phyloP scores from a whole-genome alignment of 2,113 vertebrate genomes.

The Leucoraja erinaceus region DNA sequence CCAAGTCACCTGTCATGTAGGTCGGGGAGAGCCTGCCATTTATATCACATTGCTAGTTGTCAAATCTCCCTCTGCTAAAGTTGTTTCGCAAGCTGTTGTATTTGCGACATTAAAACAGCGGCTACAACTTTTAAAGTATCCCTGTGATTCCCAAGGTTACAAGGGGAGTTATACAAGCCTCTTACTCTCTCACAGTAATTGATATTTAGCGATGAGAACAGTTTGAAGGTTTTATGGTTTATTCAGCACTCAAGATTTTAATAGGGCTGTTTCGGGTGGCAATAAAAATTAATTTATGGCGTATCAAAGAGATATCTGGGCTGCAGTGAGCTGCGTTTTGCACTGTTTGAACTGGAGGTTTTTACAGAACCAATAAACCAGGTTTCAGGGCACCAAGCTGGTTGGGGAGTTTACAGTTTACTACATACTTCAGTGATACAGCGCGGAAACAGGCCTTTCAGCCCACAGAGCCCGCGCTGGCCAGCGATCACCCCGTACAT shows the following conservation, averaged over 20 bases:
- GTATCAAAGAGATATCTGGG: background rate
- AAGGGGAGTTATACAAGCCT: background rate
- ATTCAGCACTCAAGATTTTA: background rate
- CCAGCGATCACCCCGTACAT: no score
- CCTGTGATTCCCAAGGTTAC: background rate
- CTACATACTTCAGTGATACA: no score
- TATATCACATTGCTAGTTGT: background rate
- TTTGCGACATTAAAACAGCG: background rate
- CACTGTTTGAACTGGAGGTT: background rate
- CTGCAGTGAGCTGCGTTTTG: background rate
- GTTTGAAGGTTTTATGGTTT: background rate
- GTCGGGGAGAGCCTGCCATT: background rate
- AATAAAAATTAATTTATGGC: background rate
- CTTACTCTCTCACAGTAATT: background rate
- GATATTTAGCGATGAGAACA: background rate
- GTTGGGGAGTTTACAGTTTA: background rate
- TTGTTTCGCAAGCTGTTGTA: background rate
- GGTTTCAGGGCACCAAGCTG: background rate
- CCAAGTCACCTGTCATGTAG: no score
- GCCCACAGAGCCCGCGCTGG: no score
- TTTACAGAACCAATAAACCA: background rate
- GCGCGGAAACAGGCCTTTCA: no score
- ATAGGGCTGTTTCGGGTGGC: background rate
- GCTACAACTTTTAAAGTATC: background rate
- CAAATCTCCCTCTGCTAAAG: background rate